Percentiles rank a stretch among this genome's conserved stretches.
Conservation (phyloP, 2,797 vertebrate species). For the Chelon auratus region DNA sequence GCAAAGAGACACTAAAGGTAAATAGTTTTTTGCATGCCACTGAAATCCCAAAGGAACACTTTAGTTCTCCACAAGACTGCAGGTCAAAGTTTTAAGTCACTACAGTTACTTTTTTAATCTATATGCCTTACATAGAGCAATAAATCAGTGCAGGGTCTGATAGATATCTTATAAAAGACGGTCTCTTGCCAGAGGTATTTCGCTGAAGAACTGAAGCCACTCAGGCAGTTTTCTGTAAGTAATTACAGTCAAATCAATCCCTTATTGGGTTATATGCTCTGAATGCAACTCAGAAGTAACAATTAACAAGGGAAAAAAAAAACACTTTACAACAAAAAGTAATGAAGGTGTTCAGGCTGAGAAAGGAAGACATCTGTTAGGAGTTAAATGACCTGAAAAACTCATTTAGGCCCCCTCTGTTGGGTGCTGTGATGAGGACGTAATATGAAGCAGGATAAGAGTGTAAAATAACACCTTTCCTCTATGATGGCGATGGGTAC, state of each 20-base stretch:
- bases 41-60: conserved; percentile 12
- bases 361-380: conserved; percentile 38
- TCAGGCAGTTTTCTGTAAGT: conserved; percentile 2
- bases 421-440: conserved; percentile 20
- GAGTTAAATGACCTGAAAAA: conserved; percentile 47
- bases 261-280: neutral
- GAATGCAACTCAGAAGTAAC: conserved; percentile 4
- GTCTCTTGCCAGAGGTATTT: neutral
- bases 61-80: conserved; percentile 4
- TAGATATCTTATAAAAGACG: neutral
- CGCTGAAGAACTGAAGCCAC: conserved; percentile 11
- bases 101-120: neutral
- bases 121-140: conserved; percentile 2
- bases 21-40: conserved; percentile 10
- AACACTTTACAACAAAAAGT: conserved; percentile 7
- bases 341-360: conserved; percentile 21
- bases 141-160: neutral
- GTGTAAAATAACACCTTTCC: conserved; percentile 15
- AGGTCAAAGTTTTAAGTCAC: conserved; percentile 6
- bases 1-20: conserved; percentile 9
- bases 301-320: conserved; percentile 3
- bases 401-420: conserved; percentile 27
- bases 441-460: conserved; percentile 20
- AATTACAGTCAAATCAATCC: neutral
- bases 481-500: conserved; percentile 4